These are phyloP conservation scores for Brachionus calyciflorus DNA, from an alignment of 1,140 invertebrate genomes.

Conservation along the genomic window DNA sequence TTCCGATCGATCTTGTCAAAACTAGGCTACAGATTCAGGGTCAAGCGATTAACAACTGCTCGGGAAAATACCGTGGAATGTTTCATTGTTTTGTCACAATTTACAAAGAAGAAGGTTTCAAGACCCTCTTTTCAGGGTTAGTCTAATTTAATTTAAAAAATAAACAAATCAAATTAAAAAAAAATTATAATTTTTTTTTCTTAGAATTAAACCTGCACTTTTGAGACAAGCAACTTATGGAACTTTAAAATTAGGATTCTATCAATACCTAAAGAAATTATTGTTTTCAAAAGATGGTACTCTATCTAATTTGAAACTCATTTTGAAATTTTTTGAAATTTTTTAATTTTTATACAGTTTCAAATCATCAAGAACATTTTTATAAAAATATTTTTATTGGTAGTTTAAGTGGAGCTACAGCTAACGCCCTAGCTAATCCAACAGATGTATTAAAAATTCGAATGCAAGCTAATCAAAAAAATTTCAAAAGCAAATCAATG, in stretches of 20 bases:
- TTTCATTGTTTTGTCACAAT: conserved; percentile 80
- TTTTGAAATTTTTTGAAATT: background rate
- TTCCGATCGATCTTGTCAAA: conserved; percentile 60
- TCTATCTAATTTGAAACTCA: conserved; percentile 7
- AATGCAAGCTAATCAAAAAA: conserved; percentile 65
- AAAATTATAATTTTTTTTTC: conserved; percentile 48
- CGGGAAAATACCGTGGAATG: conserved; percentile 83
- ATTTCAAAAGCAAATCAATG: conserved; percentile 50
- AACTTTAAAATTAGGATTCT: conserved; percentile 92
- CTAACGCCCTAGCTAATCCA: conserved; percentile 58
- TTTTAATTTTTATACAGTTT: background rate
- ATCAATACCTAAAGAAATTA: conserved; percentile 79
- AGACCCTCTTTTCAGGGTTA: conserved; percentile 79
- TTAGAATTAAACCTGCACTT: conserved; percentile 80
- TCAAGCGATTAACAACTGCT: conserved; percentile 66
- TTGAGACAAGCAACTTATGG: conserved; percentile 89
- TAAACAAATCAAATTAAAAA: too few species aligned
- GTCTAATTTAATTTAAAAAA: too few species aligned
- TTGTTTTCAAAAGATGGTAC: conserved; percentile 61
- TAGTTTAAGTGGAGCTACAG: conserved; percentile 55
- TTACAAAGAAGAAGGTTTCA: conserved; percentile 74
- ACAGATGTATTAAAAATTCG: conserved; percentile 60
- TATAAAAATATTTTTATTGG: conserved; percentile 80
- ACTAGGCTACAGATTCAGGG: conserved; percentile 59
- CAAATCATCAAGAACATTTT: conserved; percentile 67